Base-by-base conservation (phyloP, 2,797 vertebrate species). In the Ambastaia sidthimunki region DNA sequence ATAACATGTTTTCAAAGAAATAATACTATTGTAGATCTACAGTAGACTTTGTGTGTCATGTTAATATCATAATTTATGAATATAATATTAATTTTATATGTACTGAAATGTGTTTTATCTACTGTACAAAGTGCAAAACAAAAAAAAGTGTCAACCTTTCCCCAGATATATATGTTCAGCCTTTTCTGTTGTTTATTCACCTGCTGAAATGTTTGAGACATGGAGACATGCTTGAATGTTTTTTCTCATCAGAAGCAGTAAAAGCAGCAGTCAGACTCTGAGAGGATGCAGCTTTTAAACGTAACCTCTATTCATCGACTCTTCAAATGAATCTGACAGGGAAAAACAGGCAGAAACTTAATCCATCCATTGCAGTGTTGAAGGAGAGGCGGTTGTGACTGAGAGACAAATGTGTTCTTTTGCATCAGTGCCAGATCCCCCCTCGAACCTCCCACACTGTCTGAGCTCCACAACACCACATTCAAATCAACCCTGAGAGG, bases 341-440 rank as follows among this genome's bases (percentile, higher is more conserved):
- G 28, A 65, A 78, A 82, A 86, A 80, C 80, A 80, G 74, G 71
- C 77, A 76, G 85, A 81, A 85, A 88, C 81, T 68, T 86, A 85
- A 87, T 86, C 84, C 78, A 16, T 80, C 74, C 48, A 83, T 86
- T 83, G 74, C 83, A 75, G 78, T 78, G 68, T 78, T 83, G 60
- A 71, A 78, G 85, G 81, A 85, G 81, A 82, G 80, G 70, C 74
- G 37, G 67, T 74, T 84, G 83, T 74, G 71, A 75, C 76, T 69
- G 69, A 73, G 69, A 80, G 55, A 82, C 76, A 84, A 79, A 82
- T 80, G 78, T 75, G 76, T 78, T 83, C 72, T 83, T 86, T 85
- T 88, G 80, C 82, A 78, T 34, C 63, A 19, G 60, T 86, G 84
- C 84, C 84, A 85, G 82, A 83, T 82, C 81, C 72, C 65, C 78